These are phyloP conservation scores for Nothoprocta perdicaria DNA, from an alignment of 2,113 vertebrate species.

Conservation along the genomic window DNA sequence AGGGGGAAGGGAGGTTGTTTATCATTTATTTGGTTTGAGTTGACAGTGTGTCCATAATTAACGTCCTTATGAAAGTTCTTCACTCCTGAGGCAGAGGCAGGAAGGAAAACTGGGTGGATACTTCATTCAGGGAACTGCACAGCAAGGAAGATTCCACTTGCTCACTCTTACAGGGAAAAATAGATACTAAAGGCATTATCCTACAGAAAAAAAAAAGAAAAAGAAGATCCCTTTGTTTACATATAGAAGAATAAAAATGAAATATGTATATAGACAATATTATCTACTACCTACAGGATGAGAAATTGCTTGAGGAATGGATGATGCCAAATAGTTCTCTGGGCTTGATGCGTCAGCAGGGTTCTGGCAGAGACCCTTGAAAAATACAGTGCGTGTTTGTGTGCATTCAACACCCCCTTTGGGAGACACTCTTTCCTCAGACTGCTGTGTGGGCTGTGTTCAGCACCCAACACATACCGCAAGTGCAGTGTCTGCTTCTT, in stretches of 20 bases:
- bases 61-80: neutral
- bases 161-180: neutral
- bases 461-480: neutral
- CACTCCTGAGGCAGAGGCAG: neutral
- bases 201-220: neutral
- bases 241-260: neutral
- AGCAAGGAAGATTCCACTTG: neutral
- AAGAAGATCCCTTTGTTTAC: neutral
- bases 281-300: neutral
- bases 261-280: neutral
- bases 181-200: neutral
- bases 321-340: neutral
- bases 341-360: neutral
- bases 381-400: neutral
- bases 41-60: neutral
- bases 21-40: neutral
- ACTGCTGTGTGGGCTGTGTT: neutral
- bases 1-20: neutral
- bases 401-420: neutral
- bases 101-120: neutral
- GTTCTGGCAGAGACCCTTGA: neutral
- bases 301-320: neutral
- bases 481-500: neutral
- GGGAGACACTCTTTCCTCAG: neutral
- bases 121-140: neutral